A percentile compares a stretch with the other conserved stretches of the same genome.
Evolutionary conservation across 2,888 invertebrate species (phyloP).

Genomic region (Lithophane socia): DNA sequence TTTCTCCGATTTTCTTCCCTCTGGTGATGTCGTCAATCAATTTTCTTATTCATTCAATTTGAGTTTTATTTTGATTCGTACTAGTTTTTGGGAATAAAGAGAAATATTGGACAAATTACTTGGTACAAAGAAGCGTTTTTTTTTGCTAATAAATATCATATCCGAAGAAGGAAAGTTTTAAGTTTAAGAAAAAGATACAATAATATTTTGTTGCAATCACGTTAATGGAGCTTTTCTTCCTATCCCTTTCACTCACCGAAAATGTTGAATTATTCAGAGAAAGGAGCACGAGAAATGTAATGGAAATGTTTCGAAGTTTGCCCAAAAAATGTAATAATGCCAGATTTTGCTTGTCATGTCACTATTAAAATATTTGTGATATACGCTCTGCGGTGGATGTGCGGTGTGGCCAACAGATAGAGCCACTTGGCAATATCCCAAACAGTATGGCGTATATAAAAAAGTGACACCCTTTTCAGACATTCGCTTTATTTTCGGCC

Average conservation of each 20-base stretch:
- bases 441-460: constrained; percentile 73
- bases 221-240: constrained; percentile 75
- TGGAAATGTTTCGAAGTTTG: constrained; percentile 75
- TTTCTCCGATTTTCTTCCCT: constrained; percentile 19
- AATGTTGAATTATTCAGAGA: constrained; percentile 79
- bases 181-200: constrained; percentile 55
- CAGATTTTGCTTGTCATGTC: constrained; percentile 67
- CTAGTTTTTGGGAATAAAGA: not conserved
- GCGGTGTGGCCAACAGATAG: constrained; percentile 70
- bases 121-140: not conserved
- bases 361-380: constrained; percentile 74
- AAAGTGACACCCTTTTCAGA: constrained; percentile 58
- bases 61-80: not conserved
- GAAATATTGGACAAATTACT: not conserved
- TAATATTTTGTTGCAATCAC: constrained; percentile 76
- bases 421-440: constrained; percentile 79
- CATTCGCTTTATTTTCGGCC: constrained; percentile 44
- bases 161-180: constrained; percentile 43
- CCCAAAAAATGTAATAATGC: constrained; percentile 73
- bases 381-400: constrained; percentile 67
- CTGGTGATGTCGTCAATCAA: not conserved
- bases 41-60: not conserved
- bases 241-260: constrained; percentile 71
- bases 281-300: constrained; percentile 73
- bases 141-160: not conserved